Evolutionary conservation across 2,888 invertebrate genomes (phyloP).

Genomic region (Drosophila nr. perissopoda): DNA sequence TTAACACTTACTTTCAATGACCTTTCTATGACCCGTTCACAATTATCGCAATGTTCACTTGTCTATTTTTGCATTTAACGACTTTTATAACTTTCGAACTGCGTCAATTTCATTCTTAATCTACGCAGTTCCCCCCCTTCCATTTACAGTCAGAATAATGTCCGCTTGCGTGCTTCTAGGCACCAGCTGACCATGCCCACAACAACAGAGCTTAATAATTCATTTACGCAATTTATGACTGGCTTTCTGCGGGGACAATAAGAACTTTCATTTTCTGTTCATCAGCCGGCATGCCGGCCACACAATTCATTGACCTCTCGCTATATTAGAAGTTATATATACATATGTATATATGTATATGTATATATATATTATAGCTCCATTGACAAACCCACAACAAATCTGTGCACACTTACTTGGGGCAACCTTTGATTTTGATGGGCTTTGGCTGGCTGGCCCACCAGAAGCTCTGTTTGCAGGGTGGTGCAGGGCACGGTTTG

Average conservation of each 20-base stretch:
- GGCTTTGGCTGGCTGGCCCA: slow-evolving; percentile 85
- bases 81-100: slow-evolving; percentile 29
- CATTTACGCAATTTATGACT: slow-evolving; percentile 75
- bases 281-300: slow-evolving; percentile 28
- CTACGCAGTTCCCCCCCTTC: background rate
- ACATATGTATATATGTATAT: background rate
- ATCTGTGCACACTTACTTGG: slow-evolving; percentile 69
- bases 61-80: slow-evolving; percentile 50
- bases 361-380: background rate
- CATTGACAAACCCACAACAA: slow-evolving; percentile 6
- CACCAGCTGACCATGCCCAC: slow-evolving; percentile 34
- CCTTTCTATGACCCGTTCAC: slow-evolving; percentile 48
- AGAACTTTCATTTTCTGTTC: slow-evolving; percentile 54
- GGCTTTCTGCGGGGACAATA: slow-evolving; percentile 12
- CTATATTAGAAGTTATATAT: background rate
- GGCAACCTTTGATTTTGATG: slow-evolving; percentile 81
- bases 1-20: slow-evolving; percentile 12
- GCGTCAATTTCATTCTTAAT: slow-evolving; percentile 57
- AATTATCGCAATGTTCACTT: slow-evolving; percentile 27
- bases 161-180: slow-evolving; percentile 32
- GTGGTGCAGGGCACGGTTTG: slow-evolving; percentile 75
- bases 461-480: slow-evolving; percentile 84
- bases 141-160: slow-evolving; percentile 2
- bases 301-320: slow-evolving; percentile 66
- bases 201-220: slow-evolving; percentile 57